Evolutionary conservation across 2,888 invertebrate species (phyloP).

Genomic region (Therioaphis trifolii): DNA sequence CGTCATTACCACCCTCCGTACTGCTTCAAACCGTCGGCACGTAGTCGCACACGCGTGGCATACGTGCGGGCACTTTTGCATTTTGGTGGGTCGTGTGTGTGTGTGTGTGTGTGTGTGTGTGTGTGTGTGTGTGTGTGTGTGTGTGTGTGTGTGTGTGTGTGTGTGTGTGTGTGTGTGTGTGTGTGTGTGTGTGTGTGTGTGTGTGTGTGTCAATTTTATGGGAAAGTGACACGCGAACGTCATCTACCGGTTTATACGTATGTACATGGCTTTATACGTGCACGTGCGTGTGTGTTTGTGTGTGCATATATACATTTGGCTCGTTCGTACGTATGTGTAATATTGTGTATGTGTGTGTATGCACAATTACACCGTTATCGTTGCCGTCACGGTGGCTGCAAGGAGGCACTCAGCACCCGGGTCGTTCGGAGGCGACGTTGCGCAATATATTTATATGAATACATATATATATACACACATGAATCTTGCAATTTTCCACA

Average conservation of each 20-base stretch:
- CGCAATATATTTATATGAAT: too few species aligned
- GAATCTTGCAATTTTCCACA: not conserved
- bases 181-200: not conserved
- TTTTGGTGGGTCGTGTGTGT: too few species aligned
- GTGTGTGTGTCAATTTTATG: not conserved
- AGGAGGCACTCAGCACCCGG: not conserved
- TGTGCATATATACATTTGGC: too few species aligned
- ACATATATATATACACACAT: too few species aligned
- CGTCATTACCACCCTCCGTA: too few species aligned
- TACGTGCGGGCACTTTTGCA: too few species aligned
- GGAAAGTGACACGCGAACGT: conserved; percentile 2
- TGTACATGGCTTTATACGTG: not conserved
- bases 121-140: not conserved
- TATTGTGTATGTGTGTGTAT: too few species aligned
- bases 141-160: not conserved
- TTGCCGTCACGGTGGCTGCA: not conserved
- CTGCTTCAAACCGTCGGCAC: too few species aligned
- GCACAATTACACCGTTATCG: too few species aligned
- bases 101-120: not conserved
- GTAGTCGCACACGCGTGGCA: too few species aligned
- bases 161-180: not conserved
- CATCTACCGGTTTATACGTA: not conserved
- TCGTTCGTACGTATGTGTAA: too few species aligned
- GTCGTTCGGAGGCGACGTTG: not conserved
- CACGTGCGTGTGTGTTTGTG: not conserved